Evolutionary conservation across 2,888 invertebrate genomes (phyloP), one percentile per base, ranked within the genome.

Genomic region (Clusia tigrina): DNA sequence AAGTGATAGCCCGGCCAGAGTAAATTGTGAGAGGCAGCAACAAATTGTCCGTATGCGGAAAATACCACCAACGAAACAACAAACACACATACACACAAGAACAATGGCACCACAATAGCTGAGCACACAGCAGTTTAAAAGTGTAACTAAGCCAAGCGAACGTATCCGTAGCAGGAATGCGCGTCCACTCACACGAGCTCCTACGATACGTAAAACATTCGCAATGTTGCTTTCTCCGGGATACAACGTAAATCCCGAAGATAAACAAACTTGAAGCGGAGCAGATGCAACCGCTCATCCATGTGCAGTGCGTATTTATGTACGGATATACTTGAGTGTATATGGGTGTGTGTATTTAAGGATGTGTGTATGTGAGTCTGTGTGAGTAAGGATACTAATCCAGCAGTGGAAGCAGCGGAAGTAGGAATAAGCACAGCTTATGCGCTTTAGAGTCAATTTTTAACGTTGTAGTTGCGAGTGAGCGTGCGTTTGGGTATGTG

Each of bases 191-290:
- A 9, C 32, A 32, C 32, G 32, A 32, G 32, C 32, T 9, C 32
- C 32, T 32, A 6, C 32, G 32, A 12, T 12, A 32, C 12, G 32
- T 12, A 9, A 6, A 32, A 12, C 12, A 12, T 12, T 6, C 32
- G 32, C 32, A 32, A 6, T 9, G 6, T 9, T 32, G 32, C 32
- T 12, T 9, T 9, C 32, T 32, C 6, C 32, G 32, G 52, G 32
- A 59, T 37, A 59, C 59, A 59, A 60, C 26, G 46, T 60, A 37
- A 55, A 60, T 60, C 60, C 55, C 22, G 32, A 55, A 48, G 55
- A 60, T 55, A 60, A 26, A 55, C 42, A 60, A 37, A 12, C 24
- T 23, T 5, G 22, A 52, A 52, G 52, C 5, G 24, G 3, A 52
- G 22, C 52, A 52, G 52, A 6, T 52, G 52, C 24, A 23, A 24